Percentiles rank a stretch among this genome's conserved stretches.
These are phyloP conservation scores for Notolabrus celidotus DNA, from an alignment of 2,797 vertebrate genomes.

Conservation along the genomic window DNA sequence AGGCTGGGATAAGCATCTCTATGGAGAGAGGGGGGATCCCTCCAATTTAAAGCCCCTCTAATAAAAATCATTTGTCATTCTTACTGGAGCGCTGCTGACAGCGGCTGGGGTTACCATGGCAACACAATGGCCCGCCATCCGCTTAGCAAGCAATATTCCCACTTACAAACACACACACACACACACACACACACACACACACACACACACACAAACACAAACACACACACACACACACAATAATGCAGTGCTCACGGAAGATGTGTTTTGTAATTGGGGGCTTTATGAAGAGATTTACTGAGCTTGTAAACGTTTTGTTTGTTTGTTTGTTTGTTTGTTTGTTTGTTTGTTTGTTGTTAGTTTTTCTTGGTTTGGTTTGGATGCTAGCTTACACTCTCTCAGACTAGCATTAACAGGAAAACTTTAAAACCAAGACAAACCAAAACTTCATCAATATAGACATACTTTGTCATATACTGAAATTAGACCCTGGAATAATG, in stretches of 20 bases:
- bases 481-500: too few relatives aligned
- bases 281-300: too few relatives aligned
- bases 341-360: too few relatives aligned
- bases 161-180: slow-evolving; percentile 15
- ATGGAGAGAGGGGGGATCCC: slow-evolving; percentile 82
- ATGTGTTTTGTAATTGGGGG: too few relatives aligned
- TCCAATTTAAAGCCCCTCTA: slow-evolving; percentile 89
- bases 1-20: slow-evolving; percentile 88
- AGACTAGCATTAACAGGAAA: too few relatives aligned
- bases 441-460: too few relatives aligned
- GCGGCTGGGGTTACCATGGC: slow-evolving; percentile 83
- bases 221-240: not conserved
- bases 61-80: slow-evolving; percentile 92
- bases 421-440: too few relatives aligned
- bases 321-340: too few relatives aligned
- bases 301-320: too few relatives aligned
- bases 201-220: slow-evolving; percentile 18
- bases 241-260: not conserved
- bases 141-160: slow-evolving; percentile 74
- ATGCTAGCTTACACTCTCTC: too few relatives aligned
- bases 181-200: not conserved
- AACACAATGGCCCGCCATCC: slow-evolving; percentile 73
- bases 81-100: slow-evolving; percentile 87
- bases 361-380: too few relatives aligned
- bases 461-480: too few relatives aligned